A percentile compares a stretch with the other conserved stretches of the same genome.
Evolutionary conservation across 2,113 vertebrate genomes (phyloP).

Genomic region (Sceloporus undulatus): DNA sequence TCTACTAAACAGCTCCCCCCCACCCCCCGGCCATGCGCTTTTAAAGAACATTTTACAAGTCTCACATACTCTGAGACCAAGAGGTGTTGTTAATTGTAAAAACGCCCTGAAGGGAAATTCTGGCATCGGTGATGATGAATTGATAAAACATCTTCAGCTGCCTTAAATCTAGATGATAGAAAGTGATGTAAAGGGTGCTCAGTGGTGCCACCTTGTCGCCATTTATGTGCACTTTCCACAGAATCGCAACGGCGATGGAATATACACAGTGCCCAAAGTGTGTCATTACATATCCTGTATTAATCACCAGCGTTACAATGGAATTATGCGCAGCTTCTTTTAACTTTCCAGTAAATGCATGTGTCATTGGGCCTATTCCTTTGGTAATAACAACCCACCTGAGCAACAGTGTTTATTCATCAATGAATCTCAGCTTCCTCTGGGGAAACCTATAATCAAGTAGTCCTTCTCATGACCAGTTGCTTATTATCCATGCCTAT

Average conservation of each 20-base stretch:
- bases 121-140: background rate
- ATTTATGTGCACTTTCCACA: background rate
- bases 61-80: background rate
- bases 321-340: background rate
- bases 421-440: background rate
- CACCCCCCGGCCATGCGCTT: too few relatives aligned
- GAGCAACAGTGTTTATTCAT: background rate
- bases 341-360: background rate
- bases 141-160: too few relatives aligned
- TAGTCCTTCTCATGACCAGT: background rate
- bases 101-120: conserved; percentile 11
- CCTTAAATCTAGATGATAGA: background rate
- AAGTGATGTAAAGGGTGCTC: background rate
- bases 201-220: background rate
- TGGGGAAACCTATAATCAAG: background rate
- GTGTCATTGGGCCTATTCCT: background rate
- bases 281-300: background rate
- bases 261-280: background rate
- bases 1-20: background rate
- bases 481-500: background rate
- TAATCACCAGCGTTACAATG: background rate
- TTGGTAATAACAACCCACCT: conserved; percentile 1
- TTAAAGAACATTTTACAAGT: background rate
- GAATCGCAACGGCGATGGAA: background rate
- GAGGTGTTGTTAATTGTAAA: background rate